A percentile compares a stretch with the other conserved stretches of the same genome.
These are phyloP conservation scores for Rhagophthalmus giganteus DNA, from an alignment of 2,888 invertebrate genomes.

Conservation along the genomic window DNA sequence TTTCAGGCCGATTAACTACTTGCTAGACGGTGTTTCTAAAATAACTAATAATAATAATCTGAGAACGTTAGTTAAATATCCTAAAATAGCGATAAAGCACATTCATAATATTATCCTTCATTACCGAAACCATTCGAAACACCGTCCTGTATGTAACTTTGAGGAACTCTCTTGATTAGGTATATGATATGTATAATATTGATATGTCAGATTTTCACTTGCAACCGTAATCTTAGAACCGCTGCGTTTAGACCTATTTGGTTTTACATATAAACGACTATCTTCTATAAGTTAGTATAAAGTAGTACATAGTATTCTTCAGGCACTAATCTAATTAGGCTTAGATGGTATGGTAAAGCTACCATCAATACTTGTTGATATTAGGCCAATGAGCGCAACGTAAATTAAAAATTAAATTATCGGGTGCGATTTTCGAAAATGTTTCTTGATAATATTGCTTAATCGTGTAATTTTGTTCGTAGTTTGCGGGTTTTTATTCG, in stretches of 20 bases:
- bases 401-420: too few species aligned
- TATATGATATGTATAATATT: conserved; percentile 32
- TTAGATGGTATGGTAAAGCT: conserved; percentile 47
- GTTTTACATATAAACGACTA: conserved; percentile 34
- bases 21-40: conserved; percentile 44
- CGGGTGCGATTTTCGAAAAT: too few species aligned
- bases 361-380: conserved; percentile 41
- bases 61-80: too few species aligned
- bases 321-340: conserved; percentile 53
- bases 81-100: too few species aligned
- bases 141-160: conserved; percentile 25
- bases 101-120: too few species aligned
- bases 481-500: too few species aligned
- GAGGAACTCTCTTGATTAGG: conserved; percentile 25
- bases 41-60: too few species aligned
- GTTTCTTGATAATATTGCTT: too few species aligned
- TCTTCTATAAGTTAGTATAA: conserved; percentile 44
- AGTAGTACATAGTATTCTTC: conserved; percentile 42
- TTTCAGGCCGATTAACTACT: conserved; percentile 50
- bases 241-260: conserved; percentile 24
- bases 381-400: conserved; percentile 28
- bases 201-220: conserved; percentile 28
- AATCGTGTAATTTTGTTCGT: too few species aligned
- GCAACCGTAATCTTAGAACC: conserved; percentile 19
- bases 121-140: conserved; percentile 17